These are phyloP conservation scores for Holacanthus passer DNA, from an alignment of 2,113 vertebrate genomes.

Conservation along the genomic window DNA sequence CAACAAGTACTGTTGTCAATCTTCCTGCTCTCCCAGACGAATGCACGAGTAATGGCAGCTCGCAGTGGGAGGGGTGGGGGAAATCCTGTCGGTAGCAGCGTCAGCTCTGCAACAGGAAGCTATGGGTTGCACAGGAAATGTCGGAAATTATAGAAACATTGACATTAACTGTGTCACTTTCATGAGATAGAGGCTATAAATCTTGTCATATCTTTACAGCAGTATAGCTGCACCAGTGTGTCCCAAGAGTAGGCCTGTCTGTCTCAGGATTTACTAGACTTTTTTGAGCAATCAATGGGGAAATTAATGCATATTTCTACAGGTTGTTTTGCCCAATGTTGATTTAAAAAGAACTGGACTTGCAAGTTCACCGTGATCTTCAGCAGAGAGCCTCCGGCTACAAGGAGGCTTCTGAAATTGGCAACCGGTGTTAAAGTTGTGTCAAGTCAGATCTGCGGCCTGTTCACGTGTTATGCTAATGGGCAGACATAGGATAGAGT, in stretches of 20 bases:
- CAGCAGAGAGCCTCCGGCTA: background rate
- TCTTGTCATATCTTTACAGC: background rate
- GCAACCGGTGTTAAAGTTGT: constrained; percentile 7
- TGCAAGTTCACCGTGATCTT: background rate
- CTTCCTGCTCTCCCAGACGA: background rate
- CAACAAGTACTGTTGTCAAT: background rate
- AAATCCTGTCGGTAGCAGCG: constrained; percentile 6
- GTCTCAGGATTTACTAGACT: background rate
- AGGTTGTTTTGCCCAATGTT: background rate
- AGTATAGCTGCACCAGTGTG: background rate
- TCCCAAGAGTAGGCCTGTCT: background rate
- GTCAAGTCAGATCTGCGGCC: constrained; percentile 22
- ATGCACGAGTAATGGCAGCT: background rate
- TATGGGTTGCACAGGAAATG: constrained; percentile 17
- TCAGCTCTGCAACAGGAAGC: constrained; percentile 32
- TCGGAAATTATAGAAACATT: background rate
- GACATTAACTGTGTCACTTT: background rate
- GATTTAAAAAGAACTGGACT: background rate
- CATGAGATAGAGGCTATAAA: background rate
- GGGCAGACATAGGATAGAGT: background rate
- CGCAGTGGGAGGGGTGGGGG: background rate
- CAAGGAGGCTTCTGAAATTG: background rate
- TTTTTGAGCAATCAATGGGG: background rate
- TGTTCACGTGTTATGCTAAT: background rate
- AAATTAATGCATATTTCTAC: background rate